Base-by-base conservation (phyloP, 1,140 invertebrate genomes). In the Episyrphus balteatus region DNA sequence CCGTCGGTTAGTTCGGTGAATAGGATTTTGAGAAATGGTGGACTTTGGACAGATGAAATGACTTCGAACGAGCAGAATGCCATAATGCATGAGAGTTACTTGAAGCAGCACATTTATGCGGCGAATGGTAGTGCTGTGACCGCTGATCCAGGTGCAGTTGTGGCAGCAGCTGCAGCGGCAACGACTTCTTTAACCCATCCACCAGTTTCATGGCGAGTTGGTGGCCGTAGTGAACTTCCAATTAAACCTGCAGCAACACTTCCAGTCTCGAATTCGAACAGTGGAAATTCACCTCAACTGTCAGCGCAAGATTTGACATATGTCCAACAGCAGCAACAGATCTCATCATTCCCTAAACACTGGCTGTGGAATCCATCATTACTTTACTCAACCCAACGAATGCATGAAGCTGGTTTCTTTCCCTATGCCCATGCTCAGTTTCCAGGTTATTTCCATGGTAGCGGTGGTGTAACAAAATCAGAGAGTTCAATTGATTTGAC, bases 1-100 rank as follows among this genome's bases (percentile, higher is more conserved):
- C 91, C 92, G 2, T 92, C 89, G 32, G 92, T 96, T 36, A 92
- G 89, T 47, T 94, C 91, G 10, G 93, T 96, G 40, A 96, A 96
- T 72, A 75, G 92, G 51, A 96, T 97, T 57, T 78, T 96, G 30
- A 76, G 92, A 42, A 92, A 93, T 65, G 85, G 85, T 44, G 83
- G 85, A 5, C 73, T 78, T 3, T 80, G 80, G 78, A 78, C 76
- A n/a, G 73, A 80, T 44, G 77, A 78, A 43, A 73, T 75, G 64
- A 65, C 63, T 7, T 64, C 63, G 15, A 66, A 57, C 43, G 64
- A 66, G 51, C 63, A 66, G 34, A 64, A 59, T 21, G 63, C 63
- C 21, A 12, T 43, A 5, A 43, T 21, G 42, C 42, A 32, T 31
- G 42, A 43, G 10, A 32, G 13, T 13, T 38, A 15, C 21, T 42